Conservation (phyloP, 2,888 invertebrate genomes). For the Chirona hameri region DNA sequence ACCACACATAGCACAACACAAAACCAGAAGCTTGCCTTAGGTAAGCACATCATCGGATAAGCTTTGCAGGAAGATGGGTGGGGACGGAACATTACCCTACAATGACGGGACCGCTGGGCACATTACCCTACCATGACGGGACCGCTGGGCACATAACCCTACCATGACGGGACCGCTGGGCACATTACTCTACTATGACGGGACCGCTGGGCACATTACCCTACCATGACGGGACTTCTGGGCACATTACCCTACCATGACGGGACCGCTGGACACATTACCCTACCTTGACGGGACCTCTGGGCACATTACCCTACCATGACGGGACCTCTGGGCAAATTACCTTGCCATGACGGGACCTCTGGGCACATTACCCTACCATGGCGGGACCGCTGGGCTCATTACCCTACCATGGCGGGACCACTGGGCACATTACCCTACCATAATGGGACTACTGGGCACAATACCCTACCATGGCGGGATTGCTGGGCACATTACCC, state of each 20-base stretch:
- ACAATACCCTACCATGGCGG: no score
- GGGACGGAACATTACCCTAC: not conserved
- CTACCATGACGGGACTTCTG: not conserved
- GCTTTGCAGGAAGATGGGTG: no score
- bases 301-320: not conserved
- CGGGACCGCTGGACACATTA: not conserved
- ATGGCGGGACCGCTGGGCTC: not conserved
- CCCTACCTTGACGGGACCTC: not conserved
- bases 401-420: not conserved
- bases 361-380: not conserved
- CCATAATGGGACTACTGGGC: no score
- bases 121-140: not conserved
- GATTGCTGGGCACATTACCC: no score
- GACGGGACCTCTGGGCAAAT: not conserved
- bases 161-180: not conserved
- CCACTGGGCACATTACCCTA: no score
- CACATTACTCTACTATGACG: not conserved
- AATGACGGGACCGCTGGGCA: not conserved
- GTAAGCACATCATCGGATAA: no score
- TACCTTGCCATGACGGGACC: not conserved
- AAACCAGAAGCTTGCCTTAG: no score
- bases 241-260: not conserved
- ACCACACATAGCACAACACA: no score
- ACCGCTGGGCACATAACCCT: not conserved
- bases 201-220: not conserved